Evolutionary conservation across 2,797 vertebrate species (phyloP), one percentile per base, ranked within the genome.

Genomic region (Sebastes jordani): DNA sequence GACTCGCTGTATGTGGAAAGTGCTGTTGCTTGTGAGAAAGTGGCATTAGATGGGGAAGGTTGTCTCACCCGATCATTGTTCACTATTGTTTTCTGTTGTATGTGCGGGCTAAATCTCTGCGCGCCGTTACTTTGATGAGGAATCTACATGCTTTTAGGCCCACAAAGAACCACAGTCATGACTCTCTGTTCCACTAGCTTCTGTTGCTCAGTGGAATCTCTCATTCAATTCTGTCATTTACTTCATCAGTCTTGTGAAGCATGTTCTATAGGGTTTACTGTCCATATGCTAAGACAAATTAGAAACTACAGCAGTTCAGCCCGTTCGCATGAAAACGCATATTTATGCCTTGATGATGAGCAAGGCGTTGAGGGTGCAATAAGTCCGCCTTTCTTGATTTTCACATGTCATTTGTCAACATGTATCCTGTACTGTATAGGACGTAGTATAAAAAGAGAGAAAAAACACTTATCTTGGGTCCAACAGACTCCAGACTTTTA

Each of bases 21-120:
- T 82, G 70, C 67, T 63, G 34, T 30, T 73, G 62, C 76, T 86
- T 73, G 49, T 74, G 77, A 71, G 54, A 46, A 82, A 62, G 67
- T 36, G 80, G 29, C 80, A 71, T 74, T n/a, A 60, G 25, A 55
- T 11, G 30, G 54, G 66, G 32, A 66, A 46, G 66, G 49, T 11
- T 84, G 82, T 86, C 85, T 61, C 70, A 60, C 3, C 64, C 20
- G 29, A 86, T 86, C 71, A 77, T 16, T 62, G 63, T 71, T 78
- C 20, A 64, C 64, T 27, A 16, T 52, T 34, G 34, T 74, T 74
- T 38, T 23, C 30, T 18, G 46, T 55, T 20, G 6, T 2, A 27
- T 34, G 18, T 46, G 36, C 13, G 22, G 38, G 11, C 2, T 55
- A 14, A 81, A 78, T 75, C 67, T 81, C 7, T 11, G 56, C 4